Conservation (phyloP, 2,797 vertebrate species). For the Alca torda region DNA sequence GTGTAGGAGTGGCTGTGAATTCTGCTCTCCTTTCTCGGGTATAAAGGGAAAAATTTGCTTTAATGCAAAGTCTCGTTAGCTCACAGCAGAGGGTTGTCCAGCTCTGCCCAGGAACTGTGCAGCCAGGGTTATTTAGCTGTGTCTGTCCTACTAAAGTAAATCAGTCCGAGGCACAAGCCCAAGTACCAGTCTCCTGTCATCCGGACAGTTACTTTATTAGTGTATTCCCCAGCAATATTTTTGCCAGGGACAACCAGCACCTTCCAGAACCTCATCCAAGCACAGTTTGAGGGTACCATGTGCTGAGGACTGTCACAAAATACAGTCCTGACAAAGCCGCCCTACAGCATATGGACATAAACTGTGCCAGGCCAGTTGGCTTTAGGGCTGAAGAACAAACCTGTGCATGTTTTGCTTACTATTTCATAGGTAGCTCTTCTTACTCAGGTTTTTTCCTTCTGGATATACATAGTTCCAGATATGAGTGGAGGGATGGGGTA, state of each 20-base stretch:
- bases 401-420: not conserved
- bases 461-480: not conserved
- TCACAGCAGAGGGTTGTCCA: not conserved
- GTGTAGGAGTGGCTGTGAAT: not conserved
- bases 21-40: not conserved
- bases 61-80: rapidly evolving
- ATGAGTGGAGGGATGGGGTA: not conserved
- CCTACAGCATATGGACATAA: no score
- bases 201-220: not conserved
- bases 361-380: not conserved
- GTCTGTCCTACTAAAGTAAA: not conserved
- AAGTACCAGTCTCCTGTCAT: not conserved
- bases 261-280: not conserved
- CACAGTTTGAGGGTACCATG: not conserved
- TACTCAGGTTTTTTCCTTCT: not conserved
- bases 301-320: not conserved
- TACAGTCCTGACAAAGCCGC: not conserved
- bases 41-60: not conserved
- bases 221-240: not conserved
- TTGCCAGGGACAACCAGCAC: not conserved
- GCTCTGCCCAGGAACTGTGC: not conserved
- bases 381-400: not conserved
- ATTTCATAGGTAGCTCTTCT: not conserved
- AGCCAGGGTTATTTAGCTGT: not conserved
- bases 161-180: not conserved